Conservation (phyloP, 1,140 invertebrate genomes). For the Yoshiicerus persimilis region DNA sequence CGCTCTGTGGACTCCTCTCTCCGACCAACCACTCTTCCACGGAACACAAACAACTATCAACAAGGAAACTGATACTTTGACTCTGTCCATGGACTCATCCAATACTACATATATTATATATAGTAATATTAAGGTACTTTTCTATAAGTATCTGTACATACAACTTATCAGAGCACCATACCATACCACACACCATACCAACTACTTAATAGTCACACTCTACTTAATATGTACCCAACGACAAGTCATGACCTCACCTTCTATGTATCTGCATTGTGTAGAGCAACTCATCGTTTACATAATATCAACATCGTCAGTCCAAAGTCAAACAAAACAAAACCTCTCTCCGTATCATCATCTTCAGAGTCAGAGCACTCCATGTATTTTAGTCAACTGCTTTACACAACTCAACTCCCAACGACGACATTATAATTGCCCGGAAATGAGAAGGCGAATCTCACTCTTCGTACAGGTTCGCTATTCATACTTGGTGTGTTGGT, state of each 20-base stretch:
- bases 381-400: background rate
- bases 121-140: background rate
- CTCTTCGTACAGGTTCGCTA: background rate
- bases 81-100: conserved; percentile 13
- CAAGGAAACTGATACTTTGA: background rate
- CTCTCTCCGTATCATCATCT: too few species aligned
- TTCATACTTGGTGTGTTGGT: background rate
- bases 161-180: background rate
- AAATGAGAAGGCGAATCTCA: background rate
- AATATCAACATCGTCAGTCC: too few species aligned
- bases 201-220: background rate
- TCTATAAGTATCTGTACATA: background rate
- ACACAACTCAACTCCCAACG: background rate
- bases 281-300: too few species aligned
- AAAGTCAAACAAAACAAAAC: too few species aligned
- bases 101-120: background rate
- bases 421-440: background rate
- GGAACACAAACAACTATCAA: background rate
- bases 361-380: too few species aligned
- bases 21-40: background rate
- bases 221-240: too few species aligned
- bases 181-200: background rate
- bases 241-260: too few species aligned
- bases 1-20: background rate
- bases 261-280: too few species aligned